A percentile compares a stretch with the other conserved stretches of the same genome.
These are phyloP conservation scores for Sebastiscus tertius DNA, from an alignment of 2,797 vertebrate genomes.

Conservation along the genomic window DNA sequence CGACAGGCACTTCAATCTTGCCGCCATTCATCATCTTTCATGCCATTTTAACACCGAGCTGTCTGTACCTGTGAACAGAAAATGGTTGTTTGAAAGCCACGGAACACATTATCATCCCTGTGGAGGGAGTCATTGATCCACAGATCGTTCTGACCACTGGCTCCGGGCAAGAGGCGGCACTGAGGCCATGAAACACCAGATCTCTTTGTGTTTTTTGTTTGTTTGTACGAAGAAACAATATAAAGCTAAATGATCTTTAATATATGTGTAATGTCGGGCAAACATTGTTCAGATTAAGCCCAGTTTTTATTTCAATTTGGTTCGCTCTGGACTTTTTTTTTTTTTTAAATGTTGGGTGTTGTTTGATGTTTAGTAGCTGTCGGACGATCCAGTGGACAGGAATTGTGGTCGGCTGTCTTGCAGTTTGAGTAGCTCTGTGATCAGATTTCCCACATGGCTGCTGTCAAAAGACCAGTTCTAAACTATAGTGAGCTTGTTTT, in stretches of 20 bases:
- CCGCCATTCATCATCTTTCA: conserved; percentile 71
- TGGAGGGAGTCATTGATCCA: conserved; percentile 56
- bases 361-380: not conserved
- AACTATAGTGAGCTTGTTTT: not conserved
- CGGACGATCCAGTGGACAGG: not conserved
- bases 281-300: not conserved
- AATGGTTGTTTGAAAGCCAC: conserved; percentile 60
- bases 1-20: conserved; percentile 63
- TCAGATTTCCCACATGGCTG: not conserved
- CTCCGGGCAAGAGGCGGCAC: not conserved
- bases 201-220: not conserved
- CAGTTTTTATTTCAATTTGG: not conserved
- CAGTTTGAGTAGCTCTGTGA: not conserved
- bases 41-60: conserved; percentile 49
- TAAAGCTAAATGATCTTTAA: not conserved
- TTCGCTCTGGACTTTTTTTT: not conserved
- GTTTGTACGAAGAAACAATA: not conserved
- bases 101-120: conserved; percentile 40
- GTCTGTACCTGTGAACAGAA: conserved; percentile 50
- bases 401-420: not conserved
- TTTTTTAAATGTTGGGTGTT: not conserved
- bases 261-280: not conserved
- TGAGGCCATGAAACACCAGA: not conserved
- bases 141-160: conserved; percentile 10
- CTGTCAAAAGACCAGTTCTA: not conserved